Percentiles rank a stretch among this genome's conserved stretches.
Evolutionary conservation across 30 jellyfish, hydroid and myxozoan genomes (phyloP).

Genomic region (Aurelia aurita): DNA sequence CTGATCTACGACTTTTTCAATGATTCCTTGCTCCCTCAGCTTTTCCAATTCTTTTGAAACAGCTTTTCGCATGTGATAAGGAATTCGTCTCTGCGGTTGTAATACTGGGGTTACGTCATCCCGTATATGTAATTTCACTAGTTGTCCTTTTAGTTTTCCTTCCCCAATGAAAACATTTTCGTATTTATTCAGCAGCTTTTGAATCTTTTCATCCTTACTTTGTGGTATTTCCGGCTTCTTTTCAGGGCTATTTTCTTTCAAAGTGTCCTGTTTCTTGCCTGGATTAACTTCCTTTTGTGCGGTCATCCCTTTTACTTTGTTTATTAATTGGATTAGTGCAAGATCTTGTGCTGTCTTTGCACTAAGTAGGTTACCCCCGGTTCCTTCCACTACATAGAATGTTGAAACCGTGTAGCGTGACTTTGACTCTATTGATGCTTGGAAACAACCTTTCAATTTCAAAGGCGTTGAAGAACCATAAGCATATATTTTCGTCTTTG

Average conservation of each 20-base stretch:
- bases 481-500: slow-evolving; percentile 44
- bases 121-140: slow-evolving; percentile 27
- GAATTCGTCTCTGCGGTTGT: slow-evolving; percentile 64
- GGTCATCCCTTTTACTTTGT: slow-evolving; percentile 25
- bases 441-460: too few relatives aligned
- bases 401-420: too few relatives aligned
- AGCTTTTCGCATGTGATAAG: slow-evolving; percentile 52
- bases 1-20: slow-evolving; percentile 60
- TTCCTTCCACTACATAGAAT: too few relatives aligned
- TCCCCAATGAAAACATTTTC: too few relatives aligned
- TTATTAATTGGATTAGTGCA: slow-evolving; percentile 30
- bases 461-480: slow-evolving; percentile 64
- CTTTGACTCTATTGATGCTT: too few relatives aligned
- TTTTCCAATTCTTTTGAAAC: slow-evolving; percentile 35
- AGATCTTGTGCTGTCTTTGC: slow-evolving; percentile 69
- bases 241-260: too few relatives aligned
- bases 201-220: slow-evolving; percentile 30
- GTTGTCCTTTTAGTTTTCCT: slow-evolving; percentile 52
- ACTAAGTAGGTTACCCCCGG: slow-evolving; percentile 67
- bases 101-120: slow-evolving; percentile 29
- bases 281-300: not conserved
- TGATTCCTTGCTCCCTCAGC: slow-evolving; percentile 37
- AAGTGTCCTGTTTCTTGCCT: too few relatives aligned
- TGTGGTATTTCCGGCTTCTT: slow-evolving; percentile 1
- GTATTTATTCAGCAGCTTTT: slow-evolving; percentile 24